Percentiles rank a stretch among this genome's conserved stretches.
Evolutionary conservation across 1,140 invertebrate genomes (phyloP).

Genomic region (Drosophila lacteicornis): DNA sequence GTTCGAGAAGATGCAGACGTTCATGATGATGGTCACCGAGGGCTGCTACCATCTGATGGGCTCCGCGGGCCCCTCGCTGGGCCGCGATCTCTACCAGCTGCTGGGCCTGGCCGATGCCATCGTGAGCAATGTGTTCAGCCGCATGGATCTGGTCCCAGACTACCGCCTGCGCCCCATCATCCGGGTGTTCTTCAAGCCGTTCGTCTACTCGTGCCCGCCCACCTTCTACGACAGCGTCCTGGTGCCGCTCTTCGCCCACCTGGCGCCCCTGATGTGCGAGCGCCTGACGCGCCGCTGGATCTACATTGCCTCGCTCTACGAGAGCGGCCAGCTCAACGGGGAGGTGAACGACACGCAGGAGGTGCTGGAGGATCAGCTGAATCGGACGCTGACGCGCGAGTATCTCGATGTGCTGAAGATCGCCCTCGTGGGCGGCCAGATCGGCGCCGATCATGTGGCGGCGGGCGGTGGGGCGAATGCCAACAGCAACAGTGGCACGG

Average conservation of each 20-base stretch:
- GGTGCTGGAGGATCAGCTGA: slow-evolving; percentile 94
- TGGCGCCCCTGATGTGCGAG: slow-evolving; percentile 92
- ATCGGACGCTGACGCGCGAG: slow-evolving; percentile 93
- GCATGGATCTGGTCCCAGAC: slow-evolving; percentile 92
- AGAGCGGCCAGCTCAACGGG: slow-evolving; percentile 91
- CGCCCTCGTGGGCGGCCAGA: slow-evolving; percentile 86
- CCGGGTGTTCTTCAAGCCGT: slow-evolving; percentile 93
- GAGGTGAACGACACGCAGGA: slow-evolving; percentile 94
- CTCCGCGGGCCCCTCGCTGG: slow-evolving; percentile 91
- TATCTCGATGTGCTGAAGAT: slow-evolving; percentile 94
- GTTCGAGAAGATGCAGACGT: slow-evolving; percentile 92
- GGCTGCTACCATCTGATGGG: slow-evolving; percentile 92
- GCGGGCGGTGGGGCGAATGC: slow-evolving; percentile 53
- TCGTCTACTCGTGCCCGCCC: slow-evolving; percentile 93
- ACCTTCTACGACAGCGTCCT: slow-evolving; percentile 90
- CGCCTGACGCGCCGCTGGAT: slow-evolving; percentile 92
- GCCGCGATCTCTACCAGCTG: slow-evolving; percentile 92
- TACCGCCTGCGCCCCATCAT: slow-evolving; percentile 93
- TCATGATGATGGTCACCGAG: slow-evolving; percentile 89
- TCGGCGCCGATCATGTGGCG: slow-evolving; percentile 70
- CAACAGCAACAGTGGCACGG: slow-evolving; percentile 85
- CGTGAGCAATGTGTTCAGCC: slow-evolving; percentile 89
- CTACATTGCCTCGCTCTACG: slow-evolving; percentile 90
- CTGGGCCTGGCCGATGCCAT: slow-evolving; percentile 88
- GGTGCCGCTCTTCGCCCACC: slow-evolving; percentile 90